Conservation (phyloP, 2,113 vertebrate genomes). For the Equus przewalskii region DNA sequence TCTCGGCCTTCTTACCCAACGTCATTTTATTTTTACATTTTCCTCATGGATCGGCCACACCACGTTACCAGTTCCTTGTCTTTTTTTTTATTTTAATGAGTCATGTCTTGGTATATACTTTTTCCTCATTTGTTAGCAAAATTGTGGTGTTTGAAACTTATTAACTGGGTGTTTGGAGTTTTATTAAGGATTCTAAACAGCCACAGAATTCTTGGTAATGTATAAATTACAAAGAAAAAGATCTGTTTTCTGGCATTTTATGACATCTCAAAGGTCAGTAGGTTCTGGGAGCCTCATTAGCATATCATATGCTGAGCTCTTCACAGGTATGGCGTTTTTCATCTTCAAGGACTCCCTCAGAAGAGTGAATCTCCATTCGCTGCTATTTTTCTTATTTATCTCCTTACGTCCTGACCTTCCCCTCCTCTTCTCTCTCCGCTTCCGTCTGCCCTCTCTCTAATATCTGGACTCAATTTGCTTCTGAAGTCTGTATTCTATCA, state of each 20-base stretch:
- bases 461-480: constrained; percentile 23
- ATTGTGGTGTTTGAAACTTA: constrained; percentile 47
- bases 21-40: neutral
- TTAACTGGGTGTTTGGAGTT: neutral
- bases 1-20: neutral
- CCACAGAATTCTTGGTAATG: constrained; percentile 57
- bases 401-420: neutral
- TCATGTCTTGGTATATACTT: neutral
- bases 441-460: neutral
- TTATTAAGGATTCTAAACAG: constrained; percentile 50
- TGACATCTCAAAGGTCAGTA: constrained; percentile 55
- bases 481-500: neutral
- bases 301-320: constrained; percentile 21
- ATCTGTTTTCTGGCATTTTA: constrained; percentile 52
- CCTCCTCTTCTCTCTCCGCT: neutral
- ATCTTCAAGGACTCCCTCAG: neutral
- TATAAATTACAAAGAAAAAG: constrained; percentile 41
- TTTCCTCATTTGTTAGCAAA: constrained; percentile 49
- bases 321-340: constrained; percentile 30
- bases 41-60: neutral
- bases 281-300: constrained; percentile 19
- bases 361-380: neutral
- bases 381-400: neutral
- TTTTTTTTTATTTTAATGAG: neutral
- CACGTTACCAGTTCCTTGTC: neutral